Base-by-base conservation (phyloP, 2,888 invertebrate species). In the Drosophila glabriapex region DNA sequence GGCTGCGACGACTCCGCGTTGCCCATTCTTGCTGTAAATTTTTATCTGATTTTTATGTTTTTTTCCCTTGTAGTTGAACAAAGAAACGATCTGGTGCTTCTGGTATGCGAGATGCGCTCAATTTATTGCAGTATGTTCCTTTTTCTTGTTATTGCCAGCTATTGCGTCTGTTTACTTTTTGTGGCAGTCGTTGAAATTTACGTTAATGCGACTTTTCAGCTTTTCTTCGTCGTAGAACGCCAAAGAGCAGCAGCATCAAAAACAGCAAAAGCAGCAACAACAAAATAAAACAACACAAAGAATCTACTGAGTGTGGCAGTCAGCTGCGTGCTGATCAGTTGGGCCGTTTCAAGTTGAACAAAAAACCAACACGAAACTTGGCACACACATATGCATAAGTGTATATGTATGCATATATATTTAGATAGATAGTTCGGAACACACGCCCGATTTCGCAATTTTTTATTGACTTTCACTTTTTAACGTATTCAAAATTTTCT, bases 401-500 rank as follows among this genome's bases (percentile, higher is more conserved):
- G 37, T 54, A 58, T 29, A 63, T n/a, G 41, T 39, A 16, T 46
- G 46, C 9, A 25, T 64, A 60, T 60, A 60, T 82, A 73, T 68
- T 67, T 60, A 53, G 52, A 39, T 72, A 53, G 65, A 62, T 63
- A 69, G 59, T 56, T 70, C 63, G 41, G 41, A 75, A 58, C 64
- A 70, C 88, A 84, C 85, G 80, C 80, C 80, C 72, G 76, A 87
- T 91, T 91, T 88, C 89, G 83, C 90, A 88, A 89, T 89, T 74
- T 25, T 78, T 65, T 66, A 89, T 87, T 89, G 71, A 80, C 80
- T 84, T 87, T 80, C 77, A 78, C 83, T 89, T 84, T 73, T 70
- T 25, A 29, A 14, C 25, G 28, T 54, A 41, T 63, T 39, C 35
- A 50, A 63, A 31, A 37, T 37, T 43, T 10, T 10, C 14, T 53